phyloP scores from a whole-genome alignment of 2,113 vertebrate genomes.

The Oncorhynchus mykiss region DNA sequence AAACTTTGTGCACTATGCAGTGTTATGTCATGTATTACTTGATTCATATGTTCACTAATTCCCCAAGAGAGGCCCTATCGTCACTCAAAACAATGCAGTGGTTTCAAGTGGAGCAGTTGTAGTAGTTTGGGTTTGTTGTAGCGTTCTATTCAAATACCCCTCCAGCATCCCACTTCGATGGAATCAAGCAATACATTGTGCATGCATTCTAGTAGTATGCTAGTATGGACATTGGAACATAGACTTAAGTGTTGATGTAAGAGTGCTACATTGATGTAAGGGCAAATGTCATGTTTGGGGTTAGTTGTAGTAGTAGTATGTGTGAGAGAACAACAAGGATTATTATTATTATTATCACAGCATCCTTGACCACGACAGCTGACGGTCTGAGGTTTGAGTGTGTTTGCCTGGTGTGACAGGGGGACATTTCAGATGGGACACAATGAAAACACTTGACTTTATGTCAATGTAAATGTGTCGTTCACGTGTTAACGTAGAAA shows the following conservation, averaged over 20 bases:
- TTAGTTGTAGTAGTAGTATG: conserved; percentile 25
- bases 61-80: conserved; percentile 14
- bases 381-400: conserved; percentile 23
- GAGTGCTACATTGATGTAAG: background rate
- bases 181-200: too few relatives aligned
- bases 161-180: too few relatives aligned
- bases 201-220: too few relatives aligned
- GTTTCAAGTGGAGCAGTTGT: background rate
- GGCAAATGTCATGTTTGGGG: conserved; percentile 17
- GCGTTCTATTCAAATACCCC: too few relatives aligned
- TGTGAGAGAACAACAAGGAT: conserved; percentile 34
- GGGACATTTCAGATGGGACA: background rate
- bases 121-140: background rate
- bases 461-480: background rate
- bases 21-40: conserved; percentile 41
- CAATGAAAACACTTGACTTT: too few relatives aligned
- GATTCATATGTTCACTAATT: conserved; percentile 36
- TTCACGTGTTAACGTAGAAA: background rate
- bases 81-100: conserved; percentile 7
- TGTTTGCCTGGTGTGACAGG: conserved; percentile 6
- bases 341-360: conserved; percentile 28
- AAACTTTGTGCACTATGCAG: conserved; percentile 31
- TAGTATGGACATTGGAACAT: background rate
- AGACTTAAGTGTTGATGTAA: background rate
- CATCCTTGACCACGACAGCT: conserved; percentile 18